A percentile compares a stretch with the other conserved stretches of the same genome.
These are phyloP conservation scores for Carettochelys insculpta DNA, from an alignment of 2,113 vertebrate genomes.

Conservation along the genomic window DNA sequence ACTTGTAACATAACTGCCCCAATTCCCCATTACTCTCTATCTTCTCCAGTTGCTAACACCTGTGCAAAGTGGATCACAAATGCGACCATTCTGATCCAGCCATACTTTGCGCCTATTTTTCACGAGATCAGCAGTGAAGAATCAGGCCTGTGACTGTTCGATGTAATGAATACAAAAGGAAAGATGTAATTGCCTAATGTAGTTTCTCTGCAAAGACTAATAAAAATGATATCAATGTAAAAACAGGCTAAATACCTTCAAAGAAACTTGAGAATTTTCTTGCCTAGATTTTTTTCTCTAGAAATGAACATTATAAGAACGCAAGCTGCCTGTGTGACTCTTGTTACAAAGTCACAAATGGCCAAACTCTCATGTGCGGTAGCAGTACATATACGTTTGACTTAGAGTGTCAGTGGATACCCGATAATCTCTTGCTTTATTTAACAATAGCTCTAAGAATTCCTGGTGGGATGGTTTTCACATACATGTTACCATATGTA, in stretches of 20 bases:
- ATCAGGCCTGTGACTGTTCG: neutral
- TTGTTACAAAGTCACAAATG: neutral
- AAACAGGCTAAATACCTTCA: neutral
- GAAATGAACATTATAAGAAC: neutral
- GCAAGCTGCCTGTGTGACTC: neutral
- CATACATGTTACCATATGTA: neutral
- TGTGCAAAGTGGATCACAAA: neutral
- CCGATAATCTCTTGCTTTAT: neutral
- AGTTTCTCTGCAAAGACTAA: neutral
- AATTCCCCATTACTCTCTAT: neutral
- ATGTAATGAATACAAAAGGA: neutral
- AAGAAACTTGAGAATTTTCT: neutral
- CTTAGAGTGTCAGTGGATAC: neutral
- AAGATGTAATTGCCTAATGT: neutral
- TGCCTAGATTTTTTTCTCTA: neutral
- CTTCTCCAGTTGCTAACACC: neutral
- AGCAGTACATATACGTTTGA: neutral
- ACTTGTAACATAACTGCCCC: neutral
- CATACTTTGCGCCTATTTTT: neutral
- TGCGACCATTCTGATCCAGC: neutral
- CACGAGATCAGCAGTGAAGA: neutral
- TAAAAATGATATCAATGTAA: neutral
- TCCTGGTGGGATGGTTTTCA: neutral
- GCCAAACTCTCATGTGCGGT: neutral
- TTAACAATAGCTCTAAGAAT: neutral